Percentiles rank a stretch among this genome's conserved stretches.
These are phyloP conservation scores for Miichthys miiuy DNA, from an alignment of 2,797 vertebrate genomes.

Conservation along the genomic window DNA sequence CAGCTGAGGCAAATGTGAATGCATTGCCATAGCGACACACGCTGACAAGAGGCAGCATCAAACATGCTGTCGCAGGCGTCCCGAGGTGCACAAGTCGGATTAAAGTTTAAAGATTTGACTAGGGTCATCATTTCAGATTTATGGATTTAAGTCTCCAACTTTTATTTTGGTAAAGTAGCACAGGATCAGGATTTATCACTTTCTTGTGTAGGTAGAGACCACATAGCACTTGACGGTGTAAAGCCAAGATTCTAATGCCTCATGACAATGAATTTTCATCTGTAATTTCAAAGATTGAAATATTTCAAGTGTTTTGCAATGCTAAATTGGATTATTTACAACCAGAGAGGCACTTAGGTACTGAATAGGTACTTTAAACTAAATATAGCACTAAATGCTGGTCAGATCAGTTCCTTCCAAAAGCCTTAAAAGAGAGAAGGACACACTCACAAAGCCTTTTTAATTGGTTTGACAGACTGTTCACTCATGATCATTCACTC, in stretches of 20 bases:
- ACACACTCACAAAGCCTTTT: constrained; percentile 56
- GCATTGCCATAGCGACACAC: constrained; percentile 27
- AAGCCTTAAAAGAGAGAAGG: constrained; percentile 69
- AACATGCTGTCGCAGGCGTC: background rate
- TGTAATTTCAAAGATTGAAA: background rate
- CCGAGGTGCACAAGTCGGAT: background rate
- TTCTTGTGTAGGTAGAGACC: constrained; percentile 3
- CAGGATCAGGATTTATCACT: background rate
- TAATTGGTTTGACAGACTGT: constrained; percentile 48
- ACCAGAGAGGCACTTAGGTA: constrained; percentile 40
- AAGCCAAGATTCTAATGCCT: constrained; percentile 10
- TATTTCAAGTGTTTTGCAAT: background rate
- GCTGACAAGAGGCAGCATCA: background rate
- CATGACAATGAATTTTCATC: constrained; percentile 9
- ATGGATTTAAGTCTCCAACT: background rate
- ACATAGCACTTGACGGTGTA: constrained; percentile 7
- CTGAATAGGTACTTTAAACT: constrained; percentile 32
- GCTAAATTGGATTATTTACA: constrained; percentile 21
- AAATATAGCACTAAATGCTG: constrained; percentile 54
- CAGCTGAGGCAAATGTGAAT: background rate
- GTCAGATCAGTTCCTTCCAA: constrained; percentile 42
- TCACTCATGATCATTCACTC: constrained; percentile 19
- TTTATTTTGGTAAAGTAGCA: constrained; percentile 8
- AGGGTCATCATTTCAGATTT: background rate
- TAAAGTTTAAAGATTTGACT: background rate